phyloP scores from a whole-genome alignment of 2,113 vertebrate genomes.

The Holacanthus passer region DNA sequence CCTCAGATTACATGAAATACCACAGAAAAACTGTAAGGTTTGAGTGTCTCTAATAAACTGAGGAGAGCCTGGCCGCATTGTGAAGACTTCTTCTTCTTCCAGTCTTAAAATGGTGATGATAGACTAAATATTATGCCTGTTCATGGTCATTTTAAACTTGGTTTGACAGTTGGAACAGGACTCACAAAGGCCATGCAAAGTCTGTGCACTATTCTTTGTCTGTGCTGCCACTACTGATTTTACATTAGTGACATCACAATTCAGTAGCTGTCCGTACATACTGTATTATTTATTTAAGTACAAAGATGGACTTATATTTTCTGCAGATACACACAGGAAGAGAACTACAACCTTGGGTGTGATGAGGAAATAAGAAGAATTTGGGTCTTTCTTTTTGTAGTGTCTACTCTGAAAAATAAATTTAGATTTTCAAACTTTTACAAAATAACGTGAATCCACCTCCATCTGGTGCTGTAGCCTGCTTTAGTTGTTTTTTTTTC shows the following conservation, averaged over 20 bases:
- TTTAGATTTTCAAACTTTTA: neutral
- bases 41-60: neutral
- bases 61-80: neutral
- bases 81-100: neutral
- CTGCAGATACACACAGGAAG: neutral
- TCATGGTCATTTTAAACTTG: neutral
- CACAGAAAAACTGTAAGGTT: neutral
- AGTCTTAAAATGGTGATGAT: neutral
- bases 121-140: constrained; percentile 38
- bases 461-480: neutral
- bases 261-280: neutral
- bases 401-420: neutral
- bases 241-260: constrained; percentile 15
- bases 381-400: neutral
- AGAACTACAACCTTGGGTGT: neutral
- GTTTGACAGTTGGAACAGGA: constrained; percentile 31
- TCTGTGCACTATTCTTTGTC: constrained; percentile 21
- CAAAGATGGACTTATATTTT: neutral
- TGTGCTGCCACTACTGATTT: constrained; percentile 34
- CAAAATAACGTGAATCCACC: neutral
- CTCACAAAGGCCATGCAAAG: constrained; percentile 30
- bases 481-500: neutral
- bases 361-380: neutral
- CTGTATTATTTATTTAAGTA: no score
- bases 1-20: neutral